Conservation (phyloP, 2,113 vertebrate species). For the Pseudonaja textilis region DNA sequence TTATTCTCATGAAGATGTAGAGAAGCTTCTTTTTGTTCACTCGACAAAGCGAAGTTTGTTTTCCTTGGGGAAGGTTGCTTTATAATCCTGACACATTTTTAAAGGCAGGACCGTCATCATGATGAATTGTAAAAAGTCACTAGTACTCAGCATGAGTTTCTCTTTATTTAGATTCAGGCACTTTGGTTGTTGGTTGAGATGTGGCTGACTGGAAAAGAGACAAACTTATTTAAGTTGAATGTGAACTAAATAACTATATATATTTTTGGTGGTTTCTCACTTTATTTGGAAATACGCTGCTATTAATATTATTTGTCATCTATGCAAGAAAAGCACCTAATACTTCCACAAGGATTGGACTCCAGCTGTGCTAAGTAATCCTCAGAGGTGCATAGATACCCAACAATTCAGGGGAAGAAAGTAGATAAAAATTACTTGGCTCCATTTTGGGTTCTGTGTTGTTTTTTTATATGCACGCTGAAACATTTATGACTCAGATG, state of each 20-base stretch:
- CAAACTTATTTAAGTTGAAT: constrained; percentile 23
- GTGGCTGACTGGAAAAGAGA: neutral
- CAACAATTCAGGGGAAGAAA: constrained; percentile 24
- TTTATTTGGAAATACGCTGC: constrained; percentile 8
- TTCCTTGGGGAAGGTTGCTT: constrained; percentile 29
- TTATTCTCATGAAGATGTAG: neutral
- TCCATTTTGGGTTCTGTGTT: neutral
- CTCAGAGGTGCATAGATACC: neutral
- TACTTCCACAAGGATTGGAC: constrained; percentile 28
- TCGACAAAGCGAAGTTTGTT: constrained; percentile 42
- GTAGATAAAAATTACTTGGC: constrained; percentile 39
- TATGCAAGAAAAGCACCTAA: constrained; percentile 32
- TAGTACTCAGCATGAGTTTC: constrained; percentile 41
- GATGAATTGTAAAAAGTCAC: constrained; percentile 41
- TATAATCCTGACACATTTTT: constrained; percentile 20
- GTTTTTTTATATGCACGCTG: neutral
- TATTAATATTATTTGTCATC: constrained; percentile 44
- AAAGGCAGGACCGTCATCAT: constrained; percentile 22
- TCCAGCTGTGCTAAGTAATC: constrained; percentile 13
- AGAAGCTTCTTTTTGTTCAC: neutral
- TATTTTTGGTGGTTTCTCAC: neutral
- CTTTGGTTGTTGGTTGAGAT: fast-evolving
- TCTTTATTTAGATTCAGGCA: constrained; percentile 25
- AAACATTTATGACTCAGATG: neutral
- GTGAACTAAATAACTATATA: neutral